Base-by-base conservation (phyloP, 2,797 vertebrate genomes). In the Mus spretus region DNA sequence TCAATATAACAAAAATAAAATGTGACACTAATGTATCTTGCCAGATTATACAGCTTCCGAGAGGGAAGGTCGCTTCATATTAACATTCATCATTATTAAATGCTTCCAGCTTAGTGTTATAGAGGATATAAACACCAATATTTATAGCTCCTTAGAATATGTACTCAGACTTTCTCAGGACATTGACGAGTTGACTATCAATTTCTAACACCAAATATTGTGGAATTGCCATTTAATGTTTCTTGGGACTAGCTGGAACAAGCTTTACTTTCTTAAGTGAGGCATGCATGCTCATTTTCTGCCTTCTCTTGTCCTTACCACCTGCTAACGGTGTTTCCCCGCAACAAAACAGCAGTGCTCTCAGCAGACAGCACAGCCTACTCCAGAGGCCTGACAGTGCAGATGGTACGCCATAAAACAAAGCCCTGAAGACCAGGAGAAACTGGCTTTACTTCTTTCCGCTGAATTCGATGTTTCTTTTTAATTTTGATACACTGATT, bases 321-420 rank as follows among this genome's bases (percentile, higher is more conserved):
- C 95, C 97, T 97, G 97, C 93, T 89, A 90, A 61, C 75, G 40
- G 59, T 79, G 90, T 97, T 90, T 95, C 84, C 84, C 89, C 92
- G 80, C 79, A 96, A 85, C 50, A 82, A 88, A 88, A 89, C 92
- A 93, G 40, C 94, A 95, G 92, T 91, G 89, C 88, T 95, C 80
- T 86, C 78, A 90, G 37, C 40, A 84, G 65, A 92, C 2, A 83
- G 70, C 2, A 24, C 37, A 79, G 50, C 34, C 24, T 96, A n/a
- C 70, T 95, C 75, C 55, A 85, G 82, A 75, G 84, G n/a, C 31
- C 53, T 55, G 59, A 75, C 50, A 82, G 74, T 84, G 94, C 72
- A 75, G 22, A 72, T 80, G 37, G 59, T n/a, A 94, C 65, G 90
- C 34, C 81, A 40, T 88, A 84, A 95, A 72, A 44, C 13, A 94